phyloP scores from a whole-genome alignment of 2,888 invertebrate genomes.

The Macrophya alboannulata region DNA sequence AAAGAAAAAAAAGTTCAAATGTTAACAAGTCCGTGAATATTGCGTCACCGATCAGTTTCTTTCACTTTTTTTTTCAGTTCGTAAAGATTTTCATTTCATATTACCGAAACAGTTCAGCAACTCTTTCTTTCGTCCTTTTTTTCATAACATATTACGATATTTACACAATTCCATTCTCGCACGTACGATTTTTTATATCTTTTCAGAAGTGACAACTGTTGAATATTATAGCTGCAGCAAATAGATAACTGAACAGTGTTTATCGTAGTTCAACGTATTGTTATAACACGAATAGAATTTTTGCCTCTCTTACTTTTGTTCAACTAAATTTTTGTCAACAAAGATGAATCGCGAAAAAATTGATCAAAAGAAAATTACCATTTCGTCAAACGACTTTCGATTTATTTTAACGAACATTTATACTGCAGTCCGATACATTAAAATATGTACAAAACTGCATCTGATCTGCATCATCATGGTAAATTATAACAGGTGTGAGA shows the following conservation, averaged over 20 bases:
- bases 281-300: too few species aligned
- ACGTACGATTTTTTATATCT: neutral
- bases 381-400: neutral
- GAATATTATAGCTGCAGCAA: neutral
- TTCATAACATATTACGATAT: neutral
- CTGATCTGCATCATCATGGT: neutral
- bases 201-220: neutral
- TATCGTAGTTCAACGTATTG: neutral
- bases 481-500: neutral
- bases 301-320: too few species aligned
- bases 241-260: neutral
- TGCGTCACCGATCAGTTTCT: constrained; percentile 11
- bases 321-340: neutral
- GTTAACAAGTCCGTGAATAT: constrained; percentile 3
- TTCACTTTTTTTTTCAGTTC: neutral
- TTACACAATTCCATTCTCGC: neutral
- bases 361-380: neutral
- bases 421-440: too few species aligned
- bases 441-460: neutral
- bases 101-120: neutral
- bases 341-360: too few species aligned
- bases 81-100: neutral
- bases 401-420: neutral
- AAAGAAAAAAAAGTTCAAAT: neutral
- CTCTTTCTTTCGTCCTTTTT: neutral